Base-by-base conservation (phyloP, 2,888 invertebrate species). In the Athetis lepigone region DNA sequence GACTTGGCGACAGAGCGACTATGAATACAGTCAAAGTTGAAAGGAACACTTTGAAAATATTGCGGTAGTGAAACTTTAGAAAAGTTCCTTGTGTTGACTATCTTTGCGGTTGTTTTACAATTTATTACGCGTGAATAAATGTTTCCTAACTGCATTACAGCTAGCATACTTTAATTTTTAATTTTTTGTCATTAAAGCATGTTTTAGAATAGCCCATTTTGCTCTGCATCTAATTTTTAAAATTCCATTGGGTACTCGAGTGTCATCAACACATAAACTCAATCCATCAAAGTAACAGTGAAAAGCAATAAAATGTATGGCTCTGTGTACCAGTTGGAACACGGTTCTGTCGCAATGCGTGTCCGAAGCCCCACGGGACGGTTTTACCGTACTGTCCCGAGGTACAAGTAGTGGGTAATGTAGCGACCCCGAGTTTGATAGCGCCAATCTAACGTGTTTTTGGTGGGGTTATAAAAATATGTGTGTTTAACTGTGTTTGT, bases 271-370 rank as follows among this genome's bases (percentile, higher is more conserved):
- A 52, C 40, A 71, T 54, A 39, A 71, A 57, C 63, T 52, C 40
- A 52, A 75, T 70, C 40, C 11, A 37, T 71, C 56, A 70, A 70
- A 63, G 57, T 58, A 57, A 25, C 18, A 47, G 11, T 9, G 46
- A 33, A 55, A 43, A 61, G 39, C 51, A 39, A 67, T 67, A 64
- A 55, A 75, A 70, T 68, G 9, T 61, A 42, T 47, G 11, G 39
- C 13, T 50, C 40, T 56, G 75, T 76, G 21, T 67, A 8, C 66
- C 16, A 65, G 46, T 80, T 25, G 50, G 78, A 75, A 68, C 70
- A 69, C n/a, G 68, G 51, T 39, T 79, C 51, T 82, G 86, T 80
- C 86, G 85, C 85, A 86, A 80, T 85, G 86, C 86, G 86, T 86
- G 86, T 80, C 79, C 78, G 37, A 54, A 55, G 69, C 79, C 84